A percentile compares a stretch with the other conserved stretches of the same genome.
phyloP scores from a whole-genome alignment of 2,888 invertebrate species.

The Drosophila emarginata region DNA sequence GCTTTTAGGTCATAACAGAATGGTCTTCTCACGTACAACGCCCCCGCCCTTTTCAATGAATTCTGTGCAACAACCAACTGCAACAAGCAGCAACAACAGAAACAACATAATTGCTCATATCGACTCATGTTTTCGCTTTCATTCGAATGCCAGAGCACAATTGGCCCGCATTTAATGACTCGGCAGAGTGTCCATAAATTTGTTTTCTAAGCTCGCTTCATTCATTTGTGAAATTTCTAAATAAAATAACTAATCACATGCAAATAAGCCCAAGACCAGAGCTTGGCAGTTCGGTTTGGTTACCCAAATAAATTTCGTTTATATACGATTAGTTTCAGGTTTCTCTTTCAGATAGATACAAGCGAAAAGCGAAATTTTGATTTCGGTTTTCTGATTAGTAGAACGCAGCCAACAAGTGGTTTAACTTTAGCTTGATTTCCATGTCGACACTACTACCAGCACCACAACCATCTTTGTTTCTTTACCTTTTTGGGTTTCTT shows the following conservation, averaged over 20 bases:
- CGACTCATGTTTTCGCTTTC: conserved; percentile 64
- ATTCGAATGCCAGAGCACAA: conserved; percentile 41
- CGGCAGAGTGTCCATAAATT: conserved; percentile 42
- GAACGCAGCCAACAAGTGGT: conserved; percentile 53
- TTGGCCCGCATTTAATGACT: conserved; percentile 19
- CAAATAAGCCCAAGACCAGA: conserved; percentile 56
- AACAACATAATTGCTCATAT: conserved; percentile 58
- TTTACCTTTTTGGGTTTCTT: conserved; percentile 43
- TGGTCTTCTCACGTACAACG: conserved; percentile 40
- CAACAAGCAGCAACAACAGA: conserved; percentile 32
- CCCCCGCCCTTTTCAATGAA: conserved; percentile 10
- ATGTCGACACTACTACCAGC: conserved; percentile 24
- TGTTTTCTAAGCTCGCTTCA: conserved; percentile 49
- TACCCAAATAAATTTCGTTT: conserved; percentile 72
- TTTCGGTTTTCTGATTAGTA: conserved; percentile 75
- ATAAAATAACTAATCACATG: conserved; percentile 70
- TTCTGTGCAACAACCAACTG: conserved; percentile 8
- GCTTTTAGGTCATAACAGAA: conserved; percentile 45
- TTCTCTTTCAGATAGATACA: conserved; percentile 63
- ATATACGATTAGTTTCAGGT: conserved; percentile 73
- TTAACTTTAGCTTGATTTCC: conserved; percentile 5
- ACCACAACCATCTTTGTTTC: conserved; percentile 42
- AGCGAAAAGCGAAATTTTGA: conserved; percentile 76
- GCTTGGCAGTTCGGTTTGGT: conserved; percentile 61
- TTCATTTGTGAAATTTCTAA: conserved; percentile 66